Evolutionary conservation across 2,888 invertebrate genomes (phyloP).

Genomic region (Phytoseiulus persimilis): DNA sequence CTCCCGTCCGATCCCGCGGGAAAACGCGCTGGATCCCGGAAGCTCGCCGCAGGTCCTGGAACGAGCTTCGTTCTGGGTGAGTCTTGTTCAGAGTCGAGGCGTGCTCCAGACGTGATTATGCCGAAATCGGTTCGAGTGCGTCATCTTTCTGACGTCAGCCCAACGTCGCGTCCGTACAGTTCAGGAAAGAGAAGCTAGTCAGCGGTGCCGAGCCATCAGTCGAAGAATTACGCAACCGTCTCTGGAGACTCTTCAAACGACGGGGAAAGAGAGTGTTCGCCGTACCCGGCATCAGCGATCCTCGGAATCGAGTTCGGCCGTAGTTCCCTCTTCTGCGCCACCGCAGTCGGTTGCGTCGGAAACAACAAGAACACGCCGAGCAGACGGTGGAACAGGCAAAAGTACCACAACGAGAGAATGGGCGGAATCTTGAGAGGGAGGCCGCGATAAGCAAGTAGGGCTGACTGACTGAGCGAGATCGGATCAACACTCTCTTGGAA

Average conservation of each 20-base stretch:
- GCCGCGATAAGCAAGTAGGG: not conserved
- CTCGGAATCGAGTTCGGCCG: not conserved
- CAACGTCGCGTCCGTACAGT: not conserved
- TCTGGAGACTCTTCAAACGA: not conserved
- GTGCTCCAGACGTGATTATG: not conserved
- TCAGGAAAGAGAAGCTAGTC: not conserved
- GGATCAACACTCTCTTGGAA: not conserved
- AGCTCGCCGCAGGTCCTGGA: not conserved
- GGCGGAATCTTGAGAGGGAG: not conserved
- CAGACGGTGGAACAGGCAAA: not conserved
- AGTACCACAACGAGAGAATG: not conserved
- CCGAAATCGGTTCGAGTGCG: conserved; percentile 5
- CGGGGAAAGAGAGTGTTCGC: not conserved
- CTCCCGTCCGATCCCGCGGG: too few species aligned
- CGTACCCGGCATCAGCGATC: not conserved
- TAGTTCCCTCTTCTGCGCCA: not conserved
- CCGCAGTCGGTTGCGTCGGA: not conserved
- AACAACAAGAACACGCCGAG: not conserved
- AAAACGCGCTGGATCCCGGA: not conserved
- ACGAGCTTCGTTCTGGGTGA: not conserved
- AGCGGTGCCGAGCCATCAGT: not conserved
- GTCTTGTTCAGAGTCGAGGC: not conserved
- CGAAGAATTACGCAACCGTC: not conserved
- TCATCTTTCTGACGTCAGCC: not conserved
- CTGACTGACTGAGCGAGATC: not conserved